Evolutionary conservation across 2,113 vertebrate genomes (phyloP), one percentile per base, ranked within the genome.

Genomic region (Chelonoidis abingdonii): DNA sequence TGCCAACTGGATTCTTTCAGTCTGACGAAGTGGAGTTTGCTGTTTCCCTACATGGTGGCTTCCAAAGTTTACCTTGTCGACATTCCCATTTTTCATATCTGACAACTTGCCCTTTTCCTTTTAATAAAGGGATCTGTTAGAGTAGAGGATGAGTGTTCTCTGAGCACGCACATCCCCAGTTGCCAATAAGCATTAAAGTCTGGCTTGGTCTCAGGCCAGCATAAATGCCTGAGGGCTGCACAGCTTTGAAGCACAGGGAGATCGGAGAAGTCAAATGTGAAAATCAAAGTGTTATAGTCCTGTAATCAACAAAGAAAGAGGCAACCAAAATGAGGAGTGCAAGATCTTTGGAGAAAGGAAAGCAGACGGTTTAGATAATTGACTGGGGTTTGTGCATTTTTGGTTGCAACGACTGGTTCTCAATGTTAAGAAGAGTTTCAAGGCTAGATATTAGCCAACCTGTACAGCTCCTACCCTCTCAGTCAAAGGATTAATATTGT

Each of bases 201-300:
- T 89, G 35, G 24, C 38, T 97, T 95, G 95, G 87, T 82, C 57
- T 76, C 75, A 76, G 53, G 87, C 91, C 96, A 96, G 82, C 93
- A 88, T 83, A 95, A 52, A 91, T 93, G 84, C 93, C 95, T 97
- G 47, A 21, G 84, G 93, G 91, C 88, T 92, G 84, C 81, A 83
- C 38, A 90, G 91, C 96, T 96, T 89, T 94, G 90, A 94, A 96
- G 52, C 93, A 86, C 89, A 52, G 5, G 5, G 86, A 80, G 95
- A 54, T 62, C 50, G 78, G 65, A 78, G 78, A 97, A 92, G 75
- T 95, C 95, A 93, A 91, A 56, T 96, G 90, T 96, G 75, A 97
- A 97, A 97, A 97, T 96, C 90, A 94, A 90, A 96, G 79, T 85
- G 35, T 94, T 94, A 94, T 82, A 75, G 54, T 89, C 93, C 62